Evolutionary conservation across 2,888 invertebrate species (phyloP), one percentile per base, ranked within the genome.

Genomic region (Heteromyza rotundicornis): DNA sequence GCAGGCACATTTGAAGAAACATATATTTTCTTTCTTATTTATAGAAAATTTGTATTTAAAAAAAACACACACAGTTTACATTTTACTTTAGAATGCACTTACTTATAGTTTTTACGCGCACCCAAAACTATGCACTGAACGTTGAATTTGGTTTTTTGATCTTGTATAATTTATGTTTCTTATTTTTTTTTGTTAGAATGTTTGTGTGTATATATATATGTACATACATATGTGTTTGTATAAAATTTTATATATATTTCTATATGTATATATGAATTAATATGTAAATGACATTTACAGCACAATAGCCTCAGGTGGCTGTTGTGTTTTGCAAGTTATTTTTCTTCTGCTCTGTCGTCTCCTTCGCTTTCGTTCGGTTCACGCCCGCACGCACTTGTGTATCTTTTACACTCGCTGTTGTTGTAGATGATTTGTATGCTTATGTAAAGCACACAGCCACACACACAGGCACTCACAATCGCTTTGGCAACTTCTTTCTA

Each of bases 291-390:
- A 55, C 44, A 54, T 47, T 53, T 59, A 22, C 7, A 20, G 24
- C 44, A 63, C 52, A 63, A 47, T 32, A 64, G 64, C 61, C 59
- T 58, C 64, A 64, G 64, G 64, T 64, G 64, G 52, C 59, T 56
- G 61, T 52, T 62, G 50, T 52, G 36, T 16, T 52, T 16, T 57
- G 32, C 50, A 16, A 7, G 22, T 14, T 14, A 22, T 52, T 47
- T 44, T 27, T 52, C 50, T 20, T 57, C 24, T n/a, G n/a, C n/a
- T n/a, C 24, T 52, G 23, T 14, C 32, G n/a, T 47, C 49, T 27
- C 19, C 27, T 19, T 20, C 50, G 7, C 32, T 51, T 24, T 27
- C 14, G 19, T 20, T 17, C n/a, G 19, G 14, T 50, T 60, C 44
- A 44, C 47, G 23, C 50, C 56, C 40, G 19, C 27, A 44, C 16